Evolutionary conservation across 2,888 invertebrate species (phyloP), one percentile per base, ranked within the genome.

Genomic region (Drosophila meridiana): DNA sequence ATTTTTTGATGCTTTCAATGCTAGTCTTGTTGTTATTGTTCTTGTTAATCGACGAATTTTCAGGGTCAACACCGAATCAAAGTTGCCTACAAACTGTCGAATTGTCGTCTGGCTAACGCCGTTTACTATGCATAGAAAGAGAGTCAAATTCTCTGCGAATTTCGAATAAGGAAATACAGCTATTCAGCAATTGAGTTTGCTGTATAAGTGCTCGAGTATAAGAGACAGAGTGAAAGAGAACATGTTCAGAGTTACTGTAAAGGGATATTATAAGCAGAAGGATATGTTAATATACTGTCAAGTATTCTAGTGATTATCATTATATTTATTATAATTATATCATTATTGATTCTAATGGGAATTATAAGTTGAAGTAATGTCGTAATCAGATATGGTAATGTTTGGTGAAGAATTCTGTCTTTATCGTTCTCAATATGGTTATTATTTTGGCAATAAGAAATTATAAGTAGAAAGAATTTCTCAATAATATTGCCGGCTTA

Each of bases 51-150:
- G 43, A 56, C 26, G 55, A 62, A 52, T 60, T 69, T 78, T 80
- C 80, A 80, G 70, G 80, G 80, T 80, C 80, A 80, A 57, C 77
- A 56, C 45, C 52, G 62, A 66, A 69, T 34, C 73, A 76, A 58
- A 38, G 76, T 69, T 68, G 52, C 50, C 62, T 45, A 42, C 20
- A 53, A 72, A 73, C 75, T 76, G 64, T 48, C 60, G 38, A 38
- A 28, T 30, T 20, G 6, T n/a, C 3, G 4, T 48, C 13, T 30
- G 13, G 20, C 60, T 28, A 45, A 34, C 5, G 38, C 38, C 20
- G 14, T 26, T 40, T 13, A 50, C 30, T 47, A 36, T 48, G 30
- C 47, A 30, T 47, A 47, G 47, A 14, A n/a, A 20, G 50, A 13
- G 11, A 11, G 9, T 1, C 0, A n/a, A 9, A 40, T 11, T 42